A percentile compares a stretch with the other conserved stretches of the same genome.
These are phyloP conservation scores for Mesembrinibis cayennensis DNA, from an alignment of 2,113 vertebrate species.

Conservation along the genomic window DNA sequence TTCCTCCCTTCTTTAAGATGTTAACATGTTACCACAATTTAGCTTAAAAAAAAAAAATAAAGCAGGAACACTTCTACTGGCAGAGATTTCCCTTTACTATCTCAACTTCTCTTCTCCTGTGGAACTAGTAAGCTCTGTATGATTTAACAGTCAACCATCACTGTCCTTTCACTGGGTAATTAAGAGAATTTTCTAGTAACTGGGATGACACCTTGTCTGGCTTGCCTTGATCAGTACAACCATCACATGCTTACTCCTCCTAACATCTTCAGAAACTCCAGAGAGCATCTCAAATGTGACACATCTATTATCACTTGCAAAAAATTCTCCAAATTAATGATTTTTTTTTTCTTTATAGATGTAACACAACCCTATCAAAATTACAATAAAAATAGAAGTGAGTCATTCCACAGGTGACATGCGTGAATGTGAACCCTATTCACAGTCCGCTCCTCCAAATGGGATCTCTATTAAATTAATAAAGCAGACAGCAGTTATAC, in stretches of 20 bases:
- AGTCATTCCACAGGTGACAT: not conserved
- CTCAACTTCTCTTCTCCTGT: not conserved
- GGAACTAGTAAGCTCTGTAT: not conserved
- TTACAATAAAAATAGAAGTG: not conserved
- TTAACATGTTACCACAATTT: not conserved
- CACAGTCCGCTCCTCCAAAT: not conserved
- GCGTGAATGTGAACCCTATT: not conserved
- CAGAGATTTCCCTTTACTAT: not conserved
- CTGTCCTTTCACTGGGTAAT: not conserved
- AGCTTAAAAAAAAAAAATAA: not conserved
- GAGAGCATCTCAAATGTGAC: not conserved
- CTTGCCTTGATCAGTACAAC: not conserved
- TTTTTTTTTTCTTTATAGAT: not conserved
- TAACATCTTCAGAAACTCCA: not conserved
- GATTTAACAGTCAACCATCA: not conserved
- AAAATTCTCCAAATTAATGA: not conserved
- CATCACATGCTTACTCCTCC: not conserved
- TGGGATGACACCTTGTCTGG: not conserved
- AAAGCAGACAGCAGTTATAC: not conserved
- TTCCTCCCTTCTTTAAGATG: not conserved
- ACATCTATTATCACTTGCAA: not conserved
- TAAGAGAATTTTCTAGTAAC: not conserved
- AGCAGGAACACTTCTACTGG: not conserved
- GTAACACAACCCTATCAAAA: not conserved
- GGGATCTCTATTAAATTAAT: not conserved